Evolutionary conservation across 2,888 invertebrate species (phyloP).

Genomic region (Cataglyphis cursor): DNA sequence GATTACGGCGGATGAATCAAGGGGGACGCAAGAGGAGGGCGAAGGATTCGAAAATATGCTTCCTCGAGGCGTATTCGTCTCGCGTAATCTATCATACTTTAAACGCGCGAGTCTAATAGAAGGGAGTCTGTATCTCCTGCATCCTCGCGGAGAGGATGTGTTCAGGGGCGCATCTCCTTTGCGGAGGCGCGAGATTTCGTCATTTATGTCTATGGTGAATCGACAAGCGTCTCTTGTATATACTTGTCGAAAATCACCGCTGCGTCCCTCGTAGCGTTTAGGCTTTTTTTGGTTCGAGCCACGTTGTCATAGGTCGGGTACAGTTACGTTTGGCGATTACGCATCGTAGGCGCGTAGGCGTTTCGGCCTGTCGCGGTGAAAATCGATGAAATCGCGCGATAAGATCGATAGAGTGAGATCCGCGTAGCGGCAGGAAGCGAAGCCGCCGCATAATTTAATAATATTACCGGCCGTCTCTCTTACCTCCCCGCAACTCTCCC

Average conservation of each 20-base stretch:
- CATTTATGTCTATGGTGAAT: background rate
- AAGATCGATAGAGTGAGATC: constrained; percentile 64
- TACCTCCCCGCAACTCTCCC: background rate
- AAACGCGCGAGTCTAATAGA: background rate
- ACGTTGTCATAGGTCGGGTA: constrained; percentile 70
- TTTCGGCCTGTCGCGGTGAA: constrained; percentile 61
- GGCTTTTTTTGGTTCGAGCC: constrained; percentile 1
- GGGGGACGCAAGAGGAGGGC: constrained; percentile 42
- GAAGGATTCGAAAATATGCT: constrained; percentile 61
- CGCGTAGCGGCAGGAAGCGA: constrained; percentile 61
- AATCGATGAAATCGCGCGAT: constrained; percentile 68
- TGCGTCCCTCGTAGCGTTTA: background rate
- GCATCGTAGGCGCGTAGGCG: constrained; percentile 58
- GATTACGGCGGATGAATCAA: background rate
- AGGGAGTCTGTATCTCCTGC: background rate
- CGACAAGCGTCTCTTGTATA: background rate
- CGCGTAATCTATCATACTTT: constrained; percentile 69
- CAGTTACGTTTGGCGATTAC: constrained; percentile 46
- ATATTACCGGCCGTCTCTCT: constrained; percentile 54
- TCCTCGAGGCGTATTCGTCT: constrained; percentile 61
- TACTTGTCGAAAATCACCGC: background rate
- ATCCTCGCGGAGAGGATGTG: background rate
- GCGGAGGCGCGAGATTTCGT: background rate
- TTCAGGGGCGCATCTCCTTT: background rate
- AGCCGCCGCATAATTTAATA: constrained; percentile 69